Evolutionary conservation across 2,113 vertebrate species (phyloP).

Genomic region (Ammodytes marinus): DNA sequence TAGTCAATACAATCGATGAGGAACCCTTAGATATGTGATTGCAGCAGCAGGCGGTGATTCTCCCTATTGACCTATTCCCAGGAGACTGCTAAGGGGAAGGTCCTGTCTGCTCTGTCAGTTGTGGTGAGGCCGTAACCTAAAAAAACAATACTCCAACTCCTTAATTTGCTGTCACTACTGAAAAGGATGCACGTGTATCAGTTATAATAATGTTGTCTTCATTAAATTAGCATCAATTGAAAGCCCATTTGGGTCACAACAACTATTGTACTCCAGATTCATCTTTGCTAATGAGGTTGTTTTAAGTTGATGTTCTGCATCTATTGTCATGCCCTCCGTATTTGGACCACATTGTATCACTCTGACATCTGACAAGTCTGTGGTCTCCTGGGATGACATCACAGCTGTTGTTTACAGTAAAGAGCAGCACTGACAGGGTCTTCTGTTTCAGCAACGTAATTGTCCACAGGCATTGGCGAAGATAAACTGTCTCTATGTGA

Average conservation of each 20-base stretch:
- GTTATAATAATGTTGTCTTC: constrained; percentile 59
- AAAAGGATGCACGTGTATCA: constrained; percentile 47
- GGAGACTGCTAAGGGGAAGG: constrained; percentile 36
- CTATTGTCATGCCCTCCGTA: constrained; percentile 57
- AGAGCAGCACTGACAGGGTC: constrained; percentile 58
- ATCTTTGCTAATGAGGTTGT: constrained; percentile 69
- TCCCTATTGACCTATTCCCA: constrained; percentile 54
- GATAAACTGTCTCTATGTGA: constrained; percentile 38
- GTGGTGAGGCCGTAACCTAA: not conserved
- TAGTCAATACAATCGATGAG: constrained; percentile 1
- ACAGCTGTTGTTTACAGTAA: constrained; percentile 62
- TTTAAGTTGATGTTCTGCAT: constrained; percentile 34
- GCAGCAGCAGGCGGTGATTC: constrained; percentile 60
- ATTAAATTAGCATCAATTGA: constrained; percentile 50
- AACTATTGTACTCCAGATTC: constrained; percentile 50
- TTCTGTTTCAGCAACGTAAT: constrained; percentile 63
- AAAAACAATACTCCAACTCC: constrained; percentile 54
- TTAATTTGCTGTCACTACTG: constrained; percentile 44
- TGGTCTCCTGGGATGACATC: constrained; percentile 43
- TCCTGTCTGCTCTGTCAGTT: constrained; percentile 50
- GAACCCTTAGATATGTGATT: constrained; percentile 15
- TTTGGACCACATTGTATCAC: constrained; percentile 41
- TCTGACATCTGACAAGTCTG: constrained; percentile 27
- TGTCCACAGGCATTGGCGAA: constrained; percentile 49
- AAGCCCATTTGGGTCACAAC: constrained; percentile 40